A percentile compares a stretch with the other conserved stretches of the same genome.
Conservation (phyloP, 92 coral and sea anemone genomes). For the Parazoanthus darwini region DNA sequence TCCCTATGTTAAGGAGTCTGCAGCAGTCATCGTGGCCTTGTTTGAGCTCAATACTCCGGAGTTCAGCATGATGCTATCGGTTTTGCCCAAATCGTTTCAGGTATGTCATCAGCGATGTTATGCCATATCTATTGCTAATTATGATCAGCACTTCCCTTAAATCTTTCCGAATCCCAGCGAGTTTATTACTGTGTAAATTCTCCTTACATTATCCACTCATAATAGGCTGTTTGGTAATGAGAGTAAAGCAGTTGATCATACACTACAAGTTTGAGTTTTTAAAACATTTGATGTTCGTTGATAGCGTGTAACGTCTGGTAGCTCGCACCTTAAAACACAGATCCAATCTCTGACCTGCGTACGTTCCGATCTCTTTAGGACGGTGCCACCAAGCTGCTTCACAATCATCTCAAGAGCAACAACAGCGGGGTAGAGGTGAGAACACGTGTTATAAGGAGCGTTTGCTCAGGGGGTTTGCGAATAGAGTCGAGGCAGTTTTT, state of each 20-base stretch:
- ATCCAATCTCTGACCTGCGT: background rate
- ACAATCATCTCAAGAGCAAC: conserved; percentile 87
- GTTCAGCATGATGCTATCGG: conserved; percentile 97
- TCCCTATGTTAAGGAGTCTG: conserved; percentile 76
- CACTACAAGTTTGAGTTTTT: background rate
- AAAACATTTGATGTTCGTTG: background rate
- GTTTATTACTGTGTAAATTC: too few species aligned
- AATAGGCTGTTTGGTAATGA: too few species aligned
- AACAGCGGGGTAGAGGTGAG: conserved; percentile 84
- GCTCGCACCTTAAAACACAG: background rate
- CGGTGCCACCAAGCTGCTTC: conserved; percentile 96
- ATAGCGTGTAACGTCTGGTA: background rate
- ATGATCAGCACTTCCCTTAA: background rate
- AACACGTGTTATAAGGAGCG: too few species aligned
- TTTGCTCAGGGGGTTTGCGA: too few species aligned
- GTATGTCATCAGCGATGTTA: conserved; percentile 43
- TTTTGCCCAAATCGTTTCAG: conserved; percentile 96
- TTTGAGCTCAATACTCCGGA: conserved; percentile 98
- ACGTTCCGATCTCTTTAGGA: conserved; percentile 59
- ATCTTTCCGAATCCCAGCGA: too few species aligned
- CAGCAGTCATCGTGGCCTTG: conserved; percentile 91
- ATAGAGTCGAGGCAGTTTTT: too few species aligned
- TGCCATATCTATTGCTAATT: background rate
- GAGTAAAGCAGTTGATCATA: too few species aligned
- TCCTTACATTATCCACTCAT: too few species aligned